Evolutionary conservation across 92 coral and sea anemone species (phyloP), one percentile per base, ranked within the genome.

Genomic region (Virgularia gustaviana): DNA sequence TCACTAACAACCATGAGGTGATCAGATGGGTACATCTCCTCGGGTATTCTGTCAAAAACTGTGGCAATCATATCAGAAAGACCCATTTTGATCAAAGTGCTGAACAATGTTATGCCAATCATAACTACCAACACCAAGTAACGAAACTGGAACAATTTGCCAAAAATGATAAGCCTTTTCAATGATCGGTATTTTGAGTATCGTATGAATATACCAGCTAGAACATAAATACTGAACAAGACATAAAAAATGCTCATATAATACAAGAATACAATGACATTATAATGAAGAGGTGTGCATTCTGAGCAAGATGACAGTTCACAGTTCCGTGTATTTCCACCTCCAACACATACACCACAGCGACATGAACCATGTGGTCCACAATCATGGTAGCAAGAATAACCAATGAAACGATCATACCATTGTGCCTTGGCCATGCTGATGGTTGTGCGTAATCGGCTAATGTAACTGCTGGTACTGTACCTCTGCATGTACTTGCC

Each of bases 301-400:
- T 94, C 99, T 3, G 77, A 72, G 43, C 99, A 94, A 33, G 76
- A 71, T 23, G 84, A 86, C 16, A 89, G 82, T 57, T 87, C 85
- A 75, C 99, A 94, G 56, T 65, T 94, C 16, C 82, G 76, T 27
- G 73, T 66, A 57, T 82, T 83, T 12, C 96, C 92, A 15, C 96
- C 96, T 18, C 63, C 79, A 49, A 94, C 89, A 54, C 99, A 94
- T 19, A 94, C 82, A 51, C 99, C 96, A 77, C 99, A 94, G 72
- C 99, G 96, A 37, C 99, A 94, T 7, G 99, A 94, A 3, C 96
- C 99, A 66, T 89, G 99, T 22, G 99, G 99, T 6, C 99, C 99
- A 67, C 99, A 94, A 72, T 94, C 99, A 55, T 85, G 88, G 53
- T 89, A 76, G 51, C 99, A 94, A 0, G 94, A 68, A 70, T 94